Evolutionary conservation across 1,140 invertebrate species (phyloP), one percentile per base, ranked within the genome.

Genomic region (Drosophila melanogaster): DNA sequence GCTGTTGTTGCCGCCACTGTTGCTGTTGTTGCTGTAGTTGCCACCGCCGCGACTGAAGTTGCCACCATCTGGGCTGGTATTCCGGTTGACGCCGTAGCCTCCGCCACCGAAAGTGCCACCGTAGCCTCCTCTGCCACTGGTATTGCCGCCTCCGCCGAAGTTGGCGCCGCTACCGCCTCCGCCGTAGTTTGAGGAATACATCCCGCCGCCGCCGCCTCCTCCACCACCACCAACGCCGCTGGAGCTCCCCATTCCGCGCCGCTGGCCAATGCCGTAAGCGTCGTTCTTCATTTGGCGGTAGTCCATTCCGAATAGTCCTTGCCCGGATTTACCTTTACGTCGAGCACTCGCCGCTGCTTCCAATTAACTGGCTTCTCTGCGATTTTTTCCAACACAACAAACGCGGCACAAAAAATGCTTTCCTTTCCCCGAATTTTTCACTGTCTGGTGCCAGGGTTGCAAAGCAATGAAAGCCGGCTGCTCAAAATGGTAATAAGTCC

Each of bases 191-290:
- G 37, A 35, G 30, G 60, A 61, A 35, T 19, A 66, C n/a, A 17
- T 55, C 11, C 15, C 66, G 3, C 47, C 47, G 11, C 40, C 57
- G 14, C 44, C 43, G 12, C 19, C 47, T 17, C 47, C 47, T n/a
- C 57, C 44, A 2, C 50, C 43, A 14, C 57, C 40, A 2, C 37
- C 43, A 14, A 46, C 40, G 19, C 46, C 61, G 30, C 40, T 24
- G 26, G 35, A n/a, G 35, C 38, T 66, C 7, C 60, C 44, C 24
- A 70, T 40, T 56, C 66, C 70, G 24, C 77, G 78, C 30, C 79
- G 80, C 40, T 83, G 79, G 33, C 80, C 79, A 54, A 75, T 79
- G 47, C 80, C 80, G 40, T 83, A 83, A 54, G 80, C 79, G 47
- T 57, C 77, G 43, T 61, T 79, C 26, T 73, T 69, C 50, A 67